A percentile compares a stretch with the other conserved stretches of the same genome.
Evolutionary conservation across 2,888 invertebrate genomes (phyloP).

Genomic region (Odontocolon sp.): DNA sequence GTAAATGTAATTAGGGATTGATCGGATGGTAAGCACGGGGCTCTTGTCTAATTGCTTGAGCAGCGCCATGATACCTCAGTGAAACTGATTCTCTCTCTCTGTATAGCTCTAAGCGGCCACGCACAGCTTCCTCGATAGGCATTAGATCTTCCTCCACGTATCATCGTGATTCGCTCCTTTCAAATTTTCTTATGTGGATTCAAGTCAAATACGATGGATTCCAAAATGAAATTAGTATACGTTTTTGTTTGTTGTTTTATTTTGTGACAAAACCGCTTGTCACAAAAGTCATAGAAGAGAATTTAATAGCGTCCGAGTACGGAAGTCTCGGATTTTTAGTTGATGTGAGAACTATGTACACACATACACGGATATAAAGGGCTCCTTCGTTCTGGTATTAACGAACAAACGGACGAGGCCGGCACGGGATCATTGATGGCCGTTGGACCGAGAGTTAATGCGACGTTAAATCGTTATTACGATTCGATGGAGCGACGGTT

Average conservation of each 20-base stretch:
- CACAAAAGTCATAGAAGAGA: neutral
- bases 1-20: conserved; percentile 76
- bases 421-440: neutral
- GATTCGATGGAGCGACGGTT: conserved; percentile 8
- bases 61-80: conserved; percentile 11
- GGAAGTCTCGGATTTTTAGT: neutral
- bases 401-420: neutral
- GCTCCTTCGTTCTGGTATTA: neutral
- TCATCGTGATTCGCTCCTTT: too few relatives aligned
- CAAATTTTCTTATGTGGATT: too few relatives aligned
- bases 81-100: conserved; percentile 51
- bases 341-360: neutral
- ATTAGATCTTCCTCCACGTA: too few relatives aligned
- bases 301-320: neutral
- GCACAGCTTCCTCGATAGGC: too few relatives aligned
- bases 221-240: too few relatives aligned
- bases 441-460: neutral
- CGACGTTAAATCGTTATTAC: conserved; percentile 27
- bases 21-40: conserved; percentile 70
- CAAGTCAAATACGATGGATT: too few relatives aligned
- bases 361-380: neutral
- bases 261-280: neutral
- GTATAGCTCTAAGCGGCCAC: too few relatives aligned
- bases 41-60: conserved; percentile 67
- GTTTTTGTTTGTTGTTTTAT: too few relatives aligned